phyloP scores from a whole-genome alignment of 1,140 invertebrate species.

The Calycopis cecrops region DNA sequence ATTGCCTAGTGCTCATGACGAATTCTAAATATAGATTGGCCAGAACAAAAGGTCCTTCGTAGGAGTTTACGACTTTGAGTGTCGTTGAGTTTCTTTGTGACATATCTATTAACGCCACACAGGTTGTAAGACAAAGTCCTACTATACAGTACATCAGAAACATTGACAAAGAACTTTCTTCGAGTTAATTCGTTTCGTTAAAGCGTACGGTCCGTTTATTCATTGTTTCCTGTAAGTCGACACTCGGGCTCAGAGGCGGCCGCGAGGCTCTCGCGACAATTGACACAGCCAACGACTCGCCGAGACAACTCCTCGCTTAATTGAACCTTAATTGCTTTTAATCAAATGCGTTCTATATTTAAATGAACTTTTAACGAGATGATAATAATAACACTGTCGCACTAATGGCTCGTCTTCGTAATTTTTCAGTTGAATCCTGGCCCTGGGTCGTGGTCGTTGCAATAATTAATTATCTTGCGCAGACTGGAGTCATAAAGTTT shows the following conservation, averaged over 20 bases:
- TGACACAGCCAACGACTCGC: conserved; percentile 50
- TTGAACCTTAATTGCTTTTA: conserved; percentile 72
- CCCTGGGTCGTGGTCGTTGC: too few relatives aligned
- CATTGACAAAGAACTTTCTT: conserved; percentile 14
- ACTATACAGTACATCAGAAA: neutral
- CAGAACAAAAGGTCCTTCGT: too few relatives aligned
- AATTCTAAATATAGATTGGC: too few relatives aligned
- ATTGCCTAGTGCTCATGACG: too few relatives aligned
- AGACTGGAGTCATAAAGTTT: too few relatives aligned
- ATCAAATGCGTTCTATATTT: conserved; percentile 74
- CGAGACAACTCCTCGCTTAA: conserved; percentile 61
- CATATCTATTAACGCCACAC: too few relatives aligned
- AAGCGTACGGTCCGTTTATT: conserved; percentile 31
- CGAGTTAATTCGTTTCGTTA: conserved; percentile 21
- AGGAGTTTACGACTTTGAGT: too few relatives aligned
- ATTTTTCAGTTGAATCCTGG: too few relatives aligned
- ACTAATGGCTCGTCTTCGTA: too few relatives aligned
- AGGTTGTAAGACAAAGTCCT: too few relatives aligned
- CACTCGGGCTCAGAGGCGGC: conserved; percentile 37
- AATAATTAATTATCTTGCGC: too few relatives aligned
- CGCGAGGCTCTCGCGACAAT: conserved; percentile 55
- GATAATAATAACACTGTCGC: neutral
- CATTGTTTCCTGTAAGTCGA: conserved; percentile 44
- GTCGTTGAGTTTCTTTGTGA: too few relatives aligned
- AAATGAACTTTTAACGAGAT: conserved; percentile 67